Percentiles rank a stretch among this genome's conserved stretches.
Evolutionary conservation across 2,888 invertebrate genomes (phyloP).

Genomic region (Ophion costatus): DNA sequence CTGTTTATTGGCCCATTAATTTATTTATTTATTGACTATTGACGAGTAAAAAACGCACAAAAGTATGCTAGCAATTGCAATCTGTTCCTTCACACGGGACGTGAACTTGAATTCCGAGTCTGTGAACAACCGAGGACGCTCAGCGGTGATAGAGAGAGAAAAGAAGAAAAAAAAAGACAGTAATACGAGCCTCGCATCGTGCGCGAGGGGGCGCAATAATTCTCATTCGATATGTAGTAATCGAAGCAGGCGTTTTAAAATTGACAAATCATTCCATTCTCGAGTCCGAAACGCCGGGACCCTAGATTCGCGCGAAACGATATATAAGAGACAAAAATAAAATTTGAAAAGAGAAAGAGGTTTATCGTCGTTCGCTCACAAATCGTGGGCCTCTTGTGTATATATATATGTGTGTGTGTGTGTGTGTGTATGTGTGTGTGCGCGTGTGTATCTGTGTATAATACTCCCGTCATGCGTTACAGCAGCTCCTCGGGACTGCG

Average conservation of each 20-base stretch:
- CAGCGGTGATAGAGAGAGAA: neutral
- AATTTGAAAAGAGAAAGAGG: neutral
- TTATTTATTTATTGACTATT: constrained; percentile 22
- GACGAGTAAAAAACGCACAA: neutral
- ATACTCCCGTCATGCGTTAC: too few species aligned
- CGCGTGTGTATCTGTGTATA: neutral
- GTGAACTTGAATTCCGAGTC: constrained; percentile 9
- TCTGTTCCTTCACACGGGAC: neutral
- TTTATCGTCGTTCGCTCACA: neutral
- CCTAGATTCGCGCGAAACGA: constrained; percentile 30
- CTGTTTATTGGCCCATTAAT: constrained; percentile 28
- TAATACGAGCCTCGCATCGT: constrained; percentile 4
- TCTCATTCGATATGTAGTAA: constrained; percentile 23
- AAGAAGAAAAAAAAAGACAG: neutral
- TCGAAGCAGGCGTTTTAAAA: neutral
- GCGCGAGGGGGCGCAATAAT: constrained; percentile 45
- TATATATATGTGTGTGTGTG: neutral
- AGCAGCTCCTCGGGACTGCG: neutral
- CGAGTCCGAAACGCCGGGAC: constrained; percentile 34
- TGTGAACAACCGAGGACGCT: constrained; percentile 8
- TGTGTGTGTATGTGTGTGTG: neutral
- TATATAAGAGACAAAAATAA: constrained; percentile 3
- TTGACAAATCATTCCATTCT: constrained; percentile 47
- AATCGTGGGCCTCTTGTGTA: neutral
- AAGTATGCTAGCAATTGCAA: neutral